Evolutionary conservation across 2,888 invertebrate genomes (phyloP).

Genomic region (Melipona beecheii): DNA sequence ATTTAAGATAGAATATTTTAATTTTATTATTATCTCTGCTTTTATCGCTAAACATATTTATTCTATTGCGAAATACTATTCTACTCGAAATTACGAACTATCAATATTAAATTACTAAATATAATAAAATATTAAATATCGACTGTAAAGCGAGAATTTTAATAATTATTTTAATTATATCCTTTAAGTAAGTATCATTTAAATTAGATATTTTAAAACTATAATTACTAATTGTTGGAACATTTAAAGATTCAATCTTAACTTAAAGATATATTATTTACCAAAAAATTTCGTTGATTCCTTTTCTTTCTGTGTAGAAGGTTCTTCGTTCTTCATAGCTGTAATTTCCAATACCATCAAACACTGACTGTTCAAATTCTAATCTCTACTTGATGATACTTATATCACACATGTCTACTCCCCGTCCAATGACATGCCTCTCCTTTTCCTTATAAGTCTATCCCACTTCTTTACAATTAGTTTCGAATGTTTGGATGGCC

Average conservation of each 20-base stretch:
- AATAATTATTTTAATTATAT: no score
- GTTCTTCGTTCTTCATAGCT: constrained; percentile 30
- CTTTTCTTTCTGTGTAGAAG: neutral
- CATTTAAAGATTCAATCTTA: neutral
- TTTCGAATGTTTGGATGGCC: neutral
- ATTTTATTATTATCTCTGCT: neutral
- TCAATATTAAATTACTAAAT: neutral
- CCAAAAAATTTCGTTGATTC: constrained; percentile 29
- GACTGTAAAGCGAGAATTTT: no score
- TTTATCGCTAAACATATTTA: neutral
- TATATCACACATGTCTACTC: constrained; percentile 52
- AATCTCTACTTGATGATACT: constrained; percentile 54
- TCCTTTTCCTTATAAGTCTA: constrained; percentile 46
- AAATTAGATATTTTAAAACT: neutral
- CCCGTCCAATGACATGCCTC: constrained; percentile 43
- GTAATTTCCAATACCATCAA: constrained; percentile 57
- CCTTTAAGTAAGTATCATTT: neutral
- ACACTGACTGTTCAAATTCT: constrained; percentile 58
- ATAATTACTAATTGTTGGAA: neutral
- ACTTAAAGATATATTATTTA: constrained; percentile 18
- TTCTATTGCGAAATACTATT: neutral
- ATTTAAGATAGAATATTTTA: neutral
- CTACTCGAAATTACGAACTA: neutral
- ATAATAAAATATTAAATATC: neutral
- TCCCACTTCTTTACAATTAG: constrained; percentile 25